Percentiles rank a stretch among this genome's conserved stretches.
Evolutionary conservation across 1,140 invertebrate species (phyloP).

Genomic region (Amphibalanus amphitrite): DNA sequence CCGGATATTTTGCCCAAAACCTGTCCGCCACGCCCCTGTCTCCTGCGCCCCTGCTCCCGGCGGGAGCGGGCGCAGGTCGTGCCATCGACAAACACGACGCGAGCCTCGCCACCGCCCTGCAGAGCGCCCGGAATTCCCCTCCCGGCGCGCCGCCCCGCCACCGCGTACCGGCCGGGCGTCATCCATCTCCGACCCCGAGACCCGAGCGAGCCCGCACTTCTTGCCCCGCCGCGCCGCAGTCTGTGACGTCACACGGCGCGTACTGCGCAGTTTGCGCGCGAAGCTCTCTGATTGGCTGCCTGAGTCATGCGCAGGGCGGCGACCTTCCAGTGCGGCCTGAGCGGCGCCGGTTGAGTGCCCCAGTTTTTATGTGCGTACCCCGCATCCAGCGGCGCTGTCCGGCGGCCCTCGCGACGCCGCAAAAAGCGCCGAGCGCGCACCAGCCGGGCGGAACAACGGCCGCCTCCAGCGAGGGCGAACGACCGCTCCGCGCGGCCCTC

Average conservation of each 20-base stretch:
- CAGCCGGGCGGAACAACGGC: not conserved
- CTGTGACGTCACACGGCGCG: not conserved
- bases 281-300: not conserved
- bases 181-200: not conserved
- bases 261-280: not conserved
- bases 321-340: not conserved
- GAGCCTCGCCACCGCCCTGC: not conserved
- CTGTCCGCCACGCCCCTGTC: too few relatives aligned
- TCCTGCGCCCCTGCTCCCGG: too few relatives aligned
- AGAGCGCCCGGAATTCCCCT: not conserved
- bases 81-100: too few relatives aligned
- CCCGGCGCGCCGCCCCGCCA: too few relatives aligned
- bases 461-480: not conserved
- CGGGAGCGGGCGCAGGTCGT: too few relatives aligned
- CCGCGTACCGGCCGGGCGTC: not conserved
- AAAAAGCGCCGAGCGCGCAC: too few relatives aligned
- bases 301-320: not conserved
- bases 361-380: not conserved
- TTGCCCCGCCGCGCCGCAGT: not conserved
- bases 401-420: too few relatives aligned
- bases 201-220: not conserved
- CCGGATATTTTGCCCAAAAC: too few relatives aligned
- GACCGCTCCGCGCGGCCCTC: not conserved
- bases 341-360: not conserved
- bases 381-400: not conserved